These are phyloP conservation scores for Melanotaenia duboulayi DNA, from an alignment of 2,113 vertebrate species.

Conservation along the genomic window DNA sequence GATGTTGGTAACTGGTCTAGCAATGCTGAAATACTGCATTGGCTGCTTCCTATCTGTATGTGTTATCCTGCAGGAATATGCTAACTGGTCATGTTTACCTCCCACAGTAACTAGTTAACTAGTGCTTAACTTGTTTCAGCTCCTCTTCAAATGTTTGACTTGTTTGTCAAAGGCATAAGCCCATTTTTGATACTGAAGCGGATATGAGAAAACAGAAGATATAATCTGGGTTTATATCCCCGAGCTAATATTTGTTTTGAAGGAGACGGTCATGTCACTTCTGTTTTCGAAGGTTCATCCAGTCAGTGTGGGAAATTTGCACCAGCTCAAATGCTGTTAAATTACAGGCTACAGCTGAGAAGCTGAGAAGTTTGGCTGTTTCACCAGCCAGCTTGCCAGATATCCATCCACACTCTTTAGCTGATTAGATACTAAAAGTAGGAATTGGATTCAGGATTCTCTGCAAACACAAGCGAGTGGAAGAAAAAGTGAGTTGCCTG, in stretches of 20 bases:
- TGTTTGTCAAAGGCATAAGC: slow-evolving; percentile 48
- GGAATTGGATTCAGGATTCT: slow-evolving; percentile 40
- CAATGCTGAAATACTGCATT: slow-evolving; percentile 2
- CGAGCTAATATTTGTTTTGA: slow-evolving; percentile 74
- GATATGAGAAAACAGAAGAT: slow-evolving; percentile 64
- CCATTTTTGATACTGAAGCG: slow-evolving; percentile 38
- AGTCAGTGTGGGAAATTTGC: slow-evolving; percentile 42
- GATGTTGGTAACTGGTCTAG: neutral
- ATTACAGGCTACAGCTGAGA: slow-evolving; percentile 44
- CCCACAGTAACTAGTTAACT: slow-evolving; percentile 8
- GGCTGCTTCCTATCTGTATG: neutral
- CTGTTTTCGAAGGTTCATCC: slow-evolving; percentile 30
- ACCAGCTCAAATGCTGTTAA: slow-evolving; percentile 33
- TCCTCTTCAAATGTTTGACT: slow-evolving; percentile 37
- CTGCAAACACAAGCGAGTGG: slow-evolving; percentile 18
- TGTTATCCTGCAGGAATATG: neutral
- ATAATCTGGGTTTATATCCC: slow-evolving; percentile 52
- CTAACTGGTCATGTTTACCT: neutral
- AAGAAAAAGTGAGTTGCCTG: slow-evolving; percentile 26
- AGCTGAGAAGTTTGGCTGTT: slow-evolving; percentile 42
- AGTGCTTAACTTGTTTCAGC: slow-evolving; percentile 9
- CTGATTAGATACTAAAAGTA: slow-evolving; percentile 42
- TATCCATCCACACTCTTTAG: slow-evolving; percentile 26
- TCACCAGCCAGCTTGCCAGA: slow-evolving; percentile 42
- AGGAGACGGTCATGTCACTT: slow-evolving; percentile 43